Evolutionary conservation across 1,140 invertebrate genomes (phyloP), one percentile per base, ranked within the genome.

Genomic region (Drosophila ercepeae): DNA sequence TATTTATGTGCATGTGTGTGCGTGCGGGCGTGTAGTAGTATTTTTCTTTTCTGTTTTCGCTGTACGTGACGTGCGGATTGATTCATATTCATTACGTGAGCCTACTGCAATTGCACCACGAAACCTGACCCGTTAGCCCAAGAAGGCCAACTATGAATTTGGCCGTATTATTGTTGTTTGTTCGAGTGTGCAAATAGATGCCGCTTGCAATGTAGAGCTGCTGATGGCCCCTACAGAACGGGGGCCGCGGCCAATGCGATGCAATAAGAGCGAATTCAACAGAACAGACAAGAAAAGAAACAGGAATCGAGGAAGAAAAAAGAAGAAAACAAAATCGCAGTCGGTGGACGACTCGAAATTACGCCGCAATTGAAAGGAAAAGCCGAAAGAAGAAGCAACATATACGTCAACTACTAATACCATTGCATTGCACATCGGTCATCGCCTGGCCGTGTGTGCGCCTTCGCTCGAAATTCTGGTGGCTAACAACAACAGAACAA

Each of bases 71-170:
- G 71, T 76, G 69, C 75, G 58, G 72, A 75, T 77, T 78, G 72
- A 84, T 86, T 84, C 78, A 82, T 81, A 68, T 68, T 60, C 59
- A 86, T 86, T 84, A 84, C 81, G 81, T 84, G 76, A 65, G 65
- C 36, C 70, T 63, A 54, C 39, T 72, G 72, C 77, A 77, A 54
- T 67, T 55, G 39, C 14, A 42, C 39, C 14, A 42, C 39, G 16
- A 42, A 42, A 42, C 29, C 39, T 16, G 23, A 23, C 42, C 46
- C 11, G 39, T 23, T 16, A 39, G 36, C 36, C 36, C 36, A 11
- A 53, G 32, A 58, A 58, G 48, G 52, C 52, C 44, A 25, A 5
- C 50, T 46, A 39, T 41, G 25, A 29, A 36, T 41, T 65, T 45
- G 25, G 34, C 18, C 44, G 36, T 48, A 49, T 61, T 83, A 69